Evolutionary conservation across 1,140 invertebrate genomes (phyloP).

Genomic region (Drosophila littoralis): DNA sequence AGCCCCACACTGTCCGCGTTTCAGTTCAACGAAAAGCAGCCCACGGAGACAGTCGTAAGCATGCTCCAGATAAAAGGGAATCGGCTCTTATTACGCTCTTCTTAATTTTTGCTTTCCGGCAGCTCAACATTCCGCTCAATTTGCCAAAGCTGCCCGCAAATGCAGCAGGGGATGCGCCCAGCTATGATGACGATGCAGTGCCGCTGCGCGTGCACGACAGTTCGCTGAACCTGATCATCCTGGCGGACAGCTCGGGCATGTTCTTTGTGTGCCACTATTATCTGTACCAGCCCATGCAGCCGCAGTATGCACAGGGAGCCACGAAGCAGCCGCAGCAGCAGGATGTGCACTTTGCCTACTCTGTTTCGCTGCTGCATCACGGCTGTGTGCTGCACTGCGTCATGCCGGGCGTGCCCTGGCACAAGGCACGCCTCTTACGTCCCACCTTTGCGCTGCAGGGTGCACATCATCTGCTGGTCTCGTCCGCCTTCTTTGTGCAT

Average conservation of each 20-base stretch:
- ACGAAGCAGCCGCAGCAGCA: constrained; percentile 83
- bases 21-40: constrained; percentile 93
- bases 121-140: constrained; percentile 94
- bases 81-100: not conserved
- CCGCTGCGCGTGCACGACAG: constrained; percentile 92
- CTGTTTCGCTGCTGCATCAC: constrained; percentile 91
- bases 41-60: constrained; percentile 93
- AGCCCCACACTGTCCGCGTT: constrained; percentile 91
- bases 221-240: constrained; percentile 91
- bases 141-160: constrained; percentile 88
- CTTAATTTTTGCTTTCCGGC: constrained; percentile 36
- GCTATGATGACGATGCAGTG: constrained; percentile 91
- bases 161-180: constrained; percentile 85
- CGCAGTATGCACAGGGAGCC: constrained; percentile 64
- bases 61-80: too few species aligned
- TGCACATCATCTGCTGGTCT: constrained; percentile 90
- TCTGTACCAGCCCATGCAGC: constrained; percentile 90
- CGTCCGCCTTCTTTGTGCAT: constrained; percentile 91
- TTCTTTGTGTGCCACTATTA: constrained; percentile 94
- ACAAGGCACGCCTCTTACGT: constrained; percentile 89
- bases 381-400: constrained; percentile 92
- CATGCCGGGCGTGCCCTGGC: constrained; percentile 91
- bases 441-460: constrained; percentile 91
- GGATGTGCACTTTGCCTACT: constrained; percentile 92
- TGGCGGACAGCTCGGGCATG: constrained; percentile 89